Percentiles rank a stretch among this genome's conserved stretches.
Evolutionary conservation across 2,797 vertebrate genomes (phyloP).

Genomic region (Rhincodon typus): DNA sequence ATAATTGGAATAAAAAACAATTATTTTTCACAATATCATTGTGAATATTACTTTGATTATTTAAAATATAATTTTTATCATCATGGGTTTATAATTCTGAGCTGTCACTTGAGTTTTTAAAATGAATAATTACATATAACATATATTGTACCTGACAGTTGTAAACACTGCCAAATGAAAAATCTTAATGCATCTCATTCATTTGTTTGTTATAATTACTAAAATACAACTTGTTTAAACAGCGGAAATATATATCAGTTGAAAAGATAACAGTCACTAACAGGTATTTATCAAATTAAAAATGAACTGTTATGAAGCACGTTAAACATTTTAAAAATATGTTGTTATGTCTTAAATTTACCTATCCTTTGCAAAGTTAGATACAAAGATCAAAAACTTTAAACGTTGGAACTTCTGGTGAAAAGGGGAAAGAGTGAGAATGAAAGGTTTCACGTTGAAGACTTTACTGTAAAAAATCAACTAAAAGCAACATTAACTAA

Average conservation of each 20-base stretch:
- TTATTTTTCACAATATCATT: background rate
- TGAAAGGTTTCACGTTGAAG: background rate
- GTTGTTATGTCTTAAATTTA: background rate
- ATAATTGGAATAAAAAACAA: background rate
- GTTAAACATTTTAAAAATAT: background rate
- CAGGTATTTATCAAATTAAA: background rate
- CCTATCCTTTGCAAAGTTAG: background rate
- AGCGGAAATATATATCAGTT: background rate
- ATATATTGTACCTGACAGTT: background rate
- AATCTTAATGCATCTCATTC: background rate
- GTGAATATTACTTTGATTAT: background rate
- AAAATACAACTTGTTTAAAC: background rate
- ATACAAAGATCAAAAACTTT: background rate
- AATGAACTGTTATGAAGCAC: background rate
- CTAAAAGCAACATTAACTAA: background rate
- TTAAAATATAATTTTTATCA: background rate
- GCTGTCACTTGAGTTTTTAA: background rate
- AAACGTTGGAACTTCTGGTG: background rate
- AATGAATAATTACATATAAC: background rate
- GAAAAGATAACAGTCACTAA: background rate
- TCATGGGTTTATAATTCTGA: background rate
- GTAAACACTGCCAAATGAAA: background rate
- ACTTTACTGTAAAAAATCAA: background rate
- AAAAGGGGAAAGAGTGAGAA: background rate
- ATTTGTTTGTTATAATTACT: background rate